Percentiles rank a stretch among this genome's conserved stretches.
Evolutionary conservation across 2,797 vertebrate species (phyloP).

Genomic region (Sebastolobus alascanus): DNA sequence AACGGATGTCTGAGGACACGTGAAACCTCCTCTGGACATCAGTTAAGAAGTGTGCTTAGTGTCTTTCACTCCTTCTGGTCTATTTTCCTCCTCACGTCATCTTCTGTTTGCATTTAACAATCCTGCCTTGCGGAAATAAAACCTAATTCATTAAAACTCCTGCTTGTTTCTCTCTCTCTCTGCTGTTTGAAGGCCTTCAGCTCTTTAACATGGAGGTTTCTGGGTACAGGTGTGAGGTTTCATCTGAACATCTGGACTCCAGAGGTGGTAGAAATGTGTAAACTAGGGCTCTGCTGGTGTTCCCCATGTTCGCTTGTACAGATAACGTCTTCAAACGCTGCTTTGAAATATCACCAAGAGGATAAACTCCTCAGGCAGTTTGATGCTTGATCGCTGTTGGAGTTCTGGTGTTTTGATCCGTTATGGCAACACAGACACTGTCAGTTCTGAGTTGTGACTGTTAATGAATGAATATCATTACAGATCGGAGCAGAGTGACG

Average conservation of each 20-base stretch:
- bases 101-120: background rate
- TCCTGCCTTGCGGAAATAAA: no score
- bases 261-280: background rate
- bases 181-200: background rate
- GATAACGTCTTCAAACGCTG: background rate
- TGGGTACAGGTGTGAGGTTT: background rate
- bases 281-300: background rate
- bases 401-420: background rate
- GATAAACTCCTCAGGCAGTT: background rate
- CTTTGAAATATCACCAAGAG: conserved; percentile 29
- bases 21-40: no score
- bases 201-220: background rate
- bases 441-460: background rate
- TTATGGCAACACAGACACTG: background rate
- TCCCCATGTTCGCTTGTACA: background rate
- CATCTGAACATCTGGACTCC: background rate
- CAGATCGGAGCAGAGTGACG: background rate
- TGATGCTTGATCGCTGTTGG: background rate
- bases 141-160: background rate
- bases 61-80: no score
- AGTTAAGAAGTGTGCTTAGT: no score
- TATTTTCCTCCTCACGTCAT: background rate
- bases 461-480: background rate
- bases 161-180: background rate
- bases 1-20: no score